Conservation (phyloP, 2,797 vertebrate species). For the Myiothlypis chrysogaster region DNA sequence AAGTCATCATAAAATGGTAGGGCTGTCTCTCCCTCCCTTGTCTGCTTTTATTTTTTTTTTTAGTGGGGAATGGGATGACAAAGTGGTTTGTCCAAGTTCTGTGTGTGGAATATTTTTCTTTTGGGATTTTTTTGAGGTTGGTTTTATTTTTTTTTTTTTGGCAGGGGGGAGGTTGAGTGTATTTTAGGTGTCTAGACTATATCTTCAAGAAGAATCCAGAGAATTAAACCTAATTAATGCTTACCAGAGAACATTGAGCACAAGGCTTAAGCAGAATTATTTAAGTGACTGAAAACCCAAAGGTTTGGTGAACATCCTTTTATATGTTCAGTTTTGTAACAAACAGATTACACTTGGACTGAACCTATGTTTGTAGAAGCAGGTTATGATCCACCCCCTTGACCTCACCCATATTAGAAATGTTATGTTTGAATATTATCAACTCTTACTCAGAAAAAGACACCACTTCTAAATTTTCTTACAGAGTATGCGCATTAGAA, state of each 20-base stretch:
- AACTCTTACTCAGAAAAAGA: not conserved
- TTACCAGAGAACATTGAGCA: not conserved
- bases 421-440: not conserved
- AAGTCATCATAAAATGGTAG: not conserved
- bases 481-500: not conserved
- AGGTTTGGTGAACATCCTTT: not conserved
- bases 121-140: no score
- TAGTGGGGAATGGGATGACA: accelerated
- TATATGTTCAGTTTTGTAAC: not conserved
- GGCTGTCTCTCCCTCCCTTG: accelerated
- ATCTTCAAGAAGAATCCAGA: not conserved
- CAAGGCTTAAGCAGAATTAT: not conserved
- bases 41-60: not conserved
- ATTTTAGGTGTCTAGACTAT: not conserved
- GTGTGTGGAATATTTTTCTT: not conserved
- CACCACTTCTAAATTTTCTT: not conserved
- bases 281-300: not conserved
- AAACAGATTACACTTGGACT: not conserved
- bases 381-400: not conserved
- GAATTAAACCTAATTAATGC: not conserved
- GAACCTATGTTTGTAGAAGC: not conserved
- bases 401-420: not conserved
- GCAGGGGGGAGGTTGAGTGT: not conserved
- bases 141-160: no score
- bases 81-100: not conserved